phyloP scores from a whole-genome alignment of 1,140 invertebrate genomes.

The Agrilus planipennis region DNA sequence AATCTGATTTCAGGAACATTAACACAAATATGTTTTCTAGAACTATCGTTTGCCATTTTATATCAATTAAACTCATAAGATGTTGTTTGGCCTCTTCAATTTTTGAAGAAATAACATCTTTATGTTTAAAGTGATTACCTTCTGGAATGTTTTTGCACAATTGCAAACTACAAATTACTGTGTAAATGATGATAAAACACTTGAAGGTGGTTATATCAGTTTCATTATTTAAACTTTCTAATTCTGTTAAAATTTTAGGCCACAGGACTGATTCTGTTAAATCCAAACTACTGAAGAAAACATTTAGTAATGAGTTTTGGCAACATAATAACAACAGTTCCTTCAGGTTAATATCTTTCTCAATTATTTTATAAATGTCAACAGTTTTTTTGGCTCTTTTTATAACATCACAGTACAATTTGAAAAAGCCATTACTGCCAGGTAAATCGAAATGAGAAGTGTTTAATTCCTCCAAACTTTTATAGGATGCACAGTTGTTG shows the following conservation, averaged over 20 bases:
- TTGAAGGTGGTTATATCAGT: not conserved
- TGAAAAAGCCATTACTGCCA: too few relatives aligned
- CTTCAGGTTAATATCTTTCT: too few relatives aligned
- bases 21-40: slow-evolving; percentile 26
- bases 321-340: too few relatives aligned
- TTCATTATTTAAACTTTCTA: not conserved
- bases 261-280: not conserved
- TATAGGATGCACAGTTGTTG: not conserved
- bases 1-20: slow-evolving; percentile 15
- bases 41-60: slow-evolving; percentile 20
- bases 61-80: slow-evolving; percentile 14
- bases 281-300: not conserved
- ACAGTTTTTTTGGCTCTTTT: too few relatives aligned
- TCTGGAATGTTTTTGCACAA: not conserved
- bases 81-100: slow-evolving; percentile 15
- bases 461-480: not conserved
- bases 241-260: not conserved
- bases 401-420: too few relatives aligned
- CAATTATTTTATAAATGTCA: too few relatives aligned
- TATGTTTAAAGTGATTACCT: not conserved
- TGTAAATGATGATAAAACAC: not conserved
- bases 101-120: slow-evolving; percentile 7
- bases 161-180: not conserved
- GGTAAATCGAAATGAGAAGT: too few relatives aligned
- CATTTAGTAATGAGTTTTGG: not conserved